Evolutionary conservation across 2,113 vertebrate species (phyloP).

Genomic region (Cyanoramphus novaezelandiae): DNA sequence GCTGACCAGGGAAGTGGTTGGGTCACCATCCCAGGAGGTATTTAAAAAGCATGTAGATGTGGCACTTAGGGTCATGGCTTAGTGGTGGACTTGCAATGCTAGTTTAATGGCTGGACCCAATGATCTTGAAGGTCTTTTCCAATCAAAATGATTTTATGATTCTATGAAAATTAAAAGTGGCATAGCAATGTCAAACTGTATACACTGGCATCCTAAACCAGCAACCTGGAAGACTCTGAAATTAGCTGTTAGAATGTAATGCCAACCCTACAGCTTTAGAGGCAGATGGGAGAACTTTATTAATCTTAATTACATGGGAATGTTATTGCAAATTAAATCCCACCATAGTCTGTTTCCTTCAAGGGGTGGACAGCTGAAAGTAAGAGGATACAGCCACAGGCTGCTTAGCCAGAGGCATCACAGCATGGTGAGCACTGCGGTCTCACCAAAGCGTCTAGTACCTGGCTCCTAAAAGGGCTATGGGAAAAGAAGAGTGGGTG

Average conservation of each 20-base stretch:
- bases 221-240: not conserved
- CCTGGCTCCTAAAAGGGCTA: not conserved
- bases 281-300: not conserved
- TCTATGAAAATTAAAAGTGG: not conserved
- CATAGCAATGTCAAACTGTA: not conserved
- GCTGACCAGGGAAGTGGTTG: not conserved
- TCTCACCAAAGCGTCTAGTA: not conserved
- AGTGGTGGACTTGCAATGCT: not conserved
- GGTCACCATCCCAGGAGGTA: not conserved
- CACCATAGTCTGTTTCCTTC: not conserved
- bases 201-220: not conserved
- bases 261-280: not conserved
- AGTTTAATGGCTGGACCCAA: rapidly evolving
- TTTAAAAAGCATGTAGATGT: not conserved
- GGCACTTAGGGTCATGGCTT: not conserved
- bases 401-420: not conserved
- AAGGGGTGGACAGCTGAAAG: not conserved
- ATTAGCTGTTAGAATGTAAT: not conserved
- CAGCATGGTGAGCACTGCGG: not conserved
- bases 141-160: not conserved
- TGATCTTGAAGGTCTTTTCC: not conserved
- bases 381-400: not conserved
- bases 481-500: not conserved
- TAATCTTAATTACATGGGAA: not conserved
- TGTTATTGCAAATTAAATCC: not conserved